Evolutionary conservation across 2,113 vertebrate species (phyloP).

Genomic region (Trachemys scripta): DNA sequence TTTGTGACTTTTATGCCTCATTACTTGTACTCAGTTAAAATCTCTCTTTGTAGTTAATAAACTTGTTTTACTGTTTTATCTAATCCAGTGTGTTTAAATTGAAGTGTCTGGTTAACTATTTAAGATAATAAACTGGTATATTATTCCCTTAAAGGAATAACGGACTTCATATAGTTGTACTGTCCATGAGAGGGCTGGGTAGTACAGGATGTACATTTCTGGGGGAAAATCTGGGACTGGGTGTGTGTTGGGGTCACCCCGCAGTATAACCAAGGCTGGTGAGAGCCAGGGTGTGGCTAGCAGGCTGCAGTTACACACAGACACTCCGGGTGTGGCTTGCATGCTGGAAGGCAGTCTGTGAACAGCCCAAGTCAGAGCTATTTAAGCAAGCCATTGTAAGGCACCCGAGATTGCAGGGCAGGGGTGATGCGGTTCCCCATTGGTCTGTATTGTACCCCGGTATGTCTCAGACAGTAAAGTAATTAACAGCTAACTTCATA

Average conservation of each 20-base stretch:
- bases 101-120: background rate
- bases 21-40: background rate
- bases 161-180: background rate
- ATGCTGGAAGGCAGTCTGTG: background rate
- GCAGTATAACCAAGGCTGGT: background rate
- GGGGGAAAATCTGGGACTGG: background rate
- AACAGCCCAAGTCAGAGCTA: background rate
- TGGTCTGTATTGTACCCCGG: background rate
- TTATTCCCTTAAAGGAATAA: background rate
- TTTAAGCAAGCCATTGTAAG: background rate
- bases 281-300: background rate
- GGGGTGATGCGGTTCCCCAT: background rate
- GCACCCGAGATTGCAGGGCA: background rate
- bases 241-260: background rate
- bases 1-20: background rate
- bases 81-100: background rate
- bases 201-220: background rate
- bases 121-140: background rate
- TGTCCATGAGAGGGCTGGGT: background rate
- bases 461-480: conserved; percentile 30
- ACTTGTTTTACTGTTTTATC: background rate
- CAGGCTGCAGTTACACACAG: background rate
- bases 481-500: conserved; percentile 45
- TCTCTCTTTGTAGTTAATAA: background rate
- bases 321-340: background rate